phyloP scores from a whole-genome alignment of 2,888 invertebrate genomes.

The Papilio demoleus region DNA sequence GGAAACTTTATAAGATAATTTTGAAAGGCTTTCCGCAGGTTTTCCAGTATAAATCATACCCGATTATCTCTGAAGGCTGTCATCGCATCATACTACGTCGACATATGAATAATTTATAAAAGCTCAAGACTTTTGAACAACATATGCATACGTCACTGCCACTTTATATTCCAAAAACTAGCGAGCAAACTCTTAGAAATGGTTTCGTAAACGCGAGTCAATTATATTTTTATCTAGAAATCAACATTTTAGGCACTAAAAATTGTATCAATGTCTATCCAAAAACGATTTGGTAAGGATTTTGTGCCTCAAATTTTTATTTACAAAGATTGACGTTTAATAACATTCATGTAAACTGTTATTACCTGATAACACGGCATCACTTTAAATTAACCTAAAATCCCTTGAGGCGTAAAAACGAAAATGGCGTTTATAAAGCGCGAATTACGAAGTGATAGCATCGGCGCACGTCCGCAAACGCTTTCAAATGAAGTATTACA shows the following conservation, averaged over 20 bases:
- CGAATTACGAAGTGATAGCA: constrained; percentile 62
- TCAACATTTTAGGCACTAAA: too few species aligned
- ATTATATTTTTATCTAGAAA: too few species aligned
- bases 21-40: constrained; percentile 27
- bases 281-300: too few species aligned
- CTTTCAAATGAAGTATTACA: constrained; percentile 68
- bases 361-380: constrained; percentile 29
- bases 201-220: neutral
- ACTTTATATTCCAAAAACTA: constrained; percentile 8
- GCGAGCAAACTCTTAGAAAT: neutral
- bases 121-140: constrained; percentile 34
- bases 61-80: constrained; percentile 43
- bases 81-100: constrained; percentile 41
- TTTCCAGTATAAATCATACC: constrained; percentile 43
- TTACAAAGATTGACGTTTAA: constrained; percentile 9
- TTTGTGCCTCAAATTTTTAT: too few species aligned
- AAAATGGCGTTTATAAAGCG: constrained; percentile 52
- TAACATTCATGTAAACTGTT: constrained; percentile 20
- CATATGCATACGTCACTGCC: neutral
- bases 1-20: constrained; percentile 33
- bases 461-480: constrained; percentile 55
- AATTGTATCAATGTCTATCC: too few species aligned
- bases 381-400: constrained; percentile 42
- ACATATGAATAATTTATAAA: constrained; percentile 44
- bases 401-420: constrained; percentile 41